Conservation (phyloP, 2,797 vertebrate genomes). For the Typhlichthys subterraneus region DNA sequence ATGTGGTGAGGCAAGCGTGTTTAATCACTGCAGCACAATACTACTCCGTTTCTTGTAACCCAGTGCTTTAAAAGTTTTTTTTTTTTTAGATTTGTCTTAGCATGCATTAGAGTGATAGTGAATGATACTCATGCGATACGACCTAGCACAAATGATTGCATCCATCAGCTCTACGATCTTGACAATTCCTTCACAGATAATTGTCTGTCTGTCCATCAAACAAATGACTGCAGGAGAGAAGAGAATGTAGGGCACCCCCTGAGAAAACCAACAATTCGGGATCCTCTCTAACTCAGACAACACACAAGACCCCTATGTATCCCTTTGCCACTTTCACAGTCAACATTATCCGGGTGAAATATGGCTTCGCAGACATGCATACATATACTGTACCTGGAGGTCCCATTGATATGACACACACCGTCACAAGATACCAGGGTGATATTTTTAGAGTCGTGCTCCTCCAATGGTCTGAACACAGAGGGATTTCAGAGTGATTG, state of each 20-base stretch:
- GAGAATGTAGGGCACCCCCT: constrained; percentile 60
- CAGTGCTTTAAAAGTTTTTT: constrained; percentile 26
- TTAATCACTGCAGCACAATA: not conserved
- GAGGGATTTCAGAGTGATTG: constrained; percentile 75
- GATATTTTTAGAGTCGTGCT: constrained; percentile 70
- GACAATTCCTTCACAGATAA: constrained; percentile 58
- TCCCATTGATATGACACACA: constrained; percentile 65
- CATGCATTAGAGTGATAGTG: constrained; percentile 18
- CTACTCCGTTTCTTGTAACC: constrained; percentile 18
- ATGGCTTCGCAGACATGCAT: constrained; percentile 61
- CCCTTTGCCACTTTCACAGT: constrained; percentile 40
- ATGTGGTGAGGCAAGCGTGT: constrained; percentile 29
- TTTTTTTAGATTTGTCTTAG: constrained; percentile 17
- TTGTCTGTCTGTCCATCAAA: constrained; percentile 63
- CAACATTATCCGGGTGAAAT: constrained; percentile 39
- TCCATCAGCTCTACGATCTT: constrained; percentile 46
- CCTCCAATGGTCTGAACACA: constrained; percentile 61
- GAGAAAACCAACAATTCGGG: constrained; percentile 43
- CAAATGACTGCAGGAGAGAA: constrained; percentile 42
- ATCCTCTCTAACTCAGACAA: constrained; percentile 34
- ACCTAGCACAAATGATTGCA: constrained; percentile 46
- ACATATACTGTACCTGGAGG: constrained; percentile 62
- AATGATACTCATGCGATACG: constrained; percentile 36
- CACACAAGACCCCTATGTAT: constrained; percentile 32
- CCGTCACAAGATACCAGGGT: constrained; percentile 52